Percentiles rank a stretch among this genome's conserved stretches.
phyloP scores from a whole-genome alignment of 2,888 invertebrate species.

The Laothoe populi region DNA sequence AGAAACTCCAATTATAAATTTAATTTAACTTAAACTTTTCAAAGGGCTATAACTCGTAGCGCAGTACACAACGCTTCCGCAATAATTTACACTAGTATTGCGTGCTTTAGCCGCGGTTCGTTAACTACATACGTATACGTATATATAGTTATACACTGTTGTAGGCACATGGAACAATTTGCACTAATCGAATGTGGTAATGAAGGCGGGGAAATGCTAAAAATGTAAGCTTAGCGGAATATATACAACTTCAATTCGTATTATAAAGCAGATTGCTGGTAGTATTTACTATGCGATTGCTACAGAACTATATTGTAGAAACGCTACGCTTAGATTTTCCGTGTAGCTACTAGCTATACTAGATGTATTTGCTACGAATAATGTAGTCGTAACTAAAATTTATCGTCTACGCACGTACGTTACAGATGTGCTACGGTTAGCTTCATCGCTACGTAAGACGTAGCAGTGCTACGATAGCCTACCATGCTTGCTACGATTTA shows the following conservation, averaged over 20 bases:
- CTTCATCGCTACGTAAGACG: not conserved
- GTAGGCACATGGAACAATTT: not conserved
- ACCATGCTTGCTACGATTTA: not conserved
- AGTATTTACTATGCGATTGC: not conserved
- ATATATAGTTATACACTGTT: constrained; percentile 1
- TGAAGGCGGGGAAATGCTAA: not conserved
- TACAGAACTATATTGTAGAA: not conserved
- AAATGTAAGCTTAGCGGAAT: not conserved
- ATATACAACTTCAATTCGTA: no score
- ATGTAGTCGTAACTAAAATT: not conserved
- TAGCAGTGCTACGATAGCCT: not conserved
- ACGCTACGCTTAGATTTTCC: not conserved
- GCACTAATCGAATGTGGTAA: constrained; percentile 21
- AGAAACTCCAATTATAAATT: not conserved
- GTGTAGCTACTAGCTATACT: not conserved
- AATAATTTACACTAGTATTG: constrained; percentile 40
- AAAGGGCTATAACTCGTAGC: constrained; percentile 27
- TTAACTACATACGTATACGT: constrained; percentile 10
- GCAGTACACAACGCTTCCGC: constrained; percentile 32
- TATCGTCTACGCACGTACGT: not conserved
- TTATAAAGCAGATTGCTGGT: not conserved
- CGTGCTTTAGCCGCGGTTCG: constrained; percentile 36
- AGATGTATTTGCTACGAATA: not conserved
- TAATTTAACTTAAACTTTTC: constrained; percentile 1
- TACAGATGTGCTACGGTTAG: not conserved